These are phyloP conservation scores for Hypsibius dujardini DNA, from an alignment of 1,140 invertebrate species.

Conservation along the genomic window DNA sequence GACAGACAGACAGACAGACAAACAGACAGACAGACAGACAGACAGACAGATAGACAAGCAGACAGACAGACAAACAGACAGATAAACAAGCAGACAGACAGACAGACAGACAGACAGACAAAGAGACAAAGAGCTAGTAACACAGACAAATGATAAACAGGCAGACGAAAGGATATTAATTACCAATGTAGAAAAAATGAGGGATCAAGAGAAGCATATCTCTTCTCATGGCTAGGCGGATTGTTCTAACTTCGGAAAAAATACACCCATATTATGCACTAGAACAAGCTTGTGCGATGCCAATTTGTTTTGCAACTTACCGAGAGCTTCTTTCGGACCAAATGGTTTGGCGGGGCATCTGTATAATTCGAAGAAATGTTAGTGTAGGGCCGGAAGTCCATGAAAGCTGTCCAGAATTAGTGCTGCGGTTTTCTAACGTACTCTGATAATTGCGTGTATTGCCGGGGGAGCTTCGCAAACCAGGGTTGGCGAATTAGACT, in stretches of 20 bases:
- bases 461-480: background rate
- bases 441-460: background rate
- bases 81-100: too few species aligned
- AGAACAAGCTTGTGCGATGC: background rate
- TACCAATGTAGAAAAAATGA: slow-evolving; percentile 14
- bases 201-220: background rate
- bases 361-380: background rate
- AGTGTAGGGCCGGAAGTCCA: background rate
- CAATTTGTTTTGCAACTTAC: too few species aligned
- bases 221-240: background rate
- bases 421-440: background rate
- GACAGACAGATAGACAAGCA: too few species aligned
- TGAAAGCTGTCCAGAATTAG: background rate
- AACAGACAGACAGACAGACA: too few species aligned
- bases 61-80: too few species aligned
- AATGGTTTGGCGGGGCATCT: too few species aligned
- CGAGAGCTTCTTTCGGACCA: too few species aligned
- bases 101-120: too few species aligned
- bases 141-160: background rate
- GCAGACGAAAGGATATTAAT: background rate
- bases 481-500: background rate
- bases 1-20: too few species aligned
- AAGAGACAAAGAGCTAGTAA: background rate
- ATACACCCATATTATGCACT: too few species aligned
- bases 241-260: background rate